Base-by-base conservation (phyloP, 2,888 invertebrate species). In the Phyllotreta striolata region DNA sequence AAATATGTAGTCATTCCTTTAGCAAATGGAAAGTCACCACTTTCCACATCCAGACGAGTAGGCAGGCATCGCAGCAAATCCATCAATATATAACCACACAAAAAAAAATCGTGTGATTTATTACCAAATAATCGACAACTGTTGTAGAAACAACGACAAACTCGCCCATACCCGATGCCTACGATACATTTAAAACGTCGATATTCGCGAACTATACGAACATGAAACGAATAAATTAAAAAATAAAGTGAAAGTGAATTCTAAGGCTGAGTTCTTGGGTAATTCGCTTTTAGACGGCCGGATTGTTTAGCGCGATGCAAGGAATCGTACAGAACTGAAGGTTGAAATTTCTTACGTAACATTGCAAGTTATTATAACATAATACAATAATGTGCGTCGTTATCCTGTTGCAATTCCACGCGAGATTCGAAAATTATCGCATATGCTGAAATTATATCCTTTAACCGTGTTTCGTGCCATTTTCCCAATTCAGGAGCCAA, bases 211-310 rank as follows among this genome's bases (percentile, higher is more conserved):
- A 65, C 57, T 67, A 63, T 67, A 67, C 57, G 64, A 24, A 24
- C 24, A 24, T 24, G 24, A 24, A 24, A 61, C 38, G 64, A 65
- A 65, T 68, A 68, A 60, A 68, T 66, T 67, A 64, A 68, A 64
- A 66, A 66, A 63, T 58, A 62, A 68, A 68, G 68, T 68, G 68
- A 68, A 68, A 68, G 68, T 66, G 62, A 49, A 62, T 61, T 65
- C 54, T 62, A 66, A 66, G 63, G 66, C 60, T 62, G 51, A 62
- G 59, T 35, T 68, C 60, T 68, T 68, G 66, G 54, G 68, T 62
- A 68, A 68, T 64, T 55, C 51, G 63, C 46, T 64, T 24, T 24
- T 61, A 66, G 63, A 67, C 63, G 63, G 57, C 52, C 39, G 52
- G 52, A 52, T 52, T 52, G 52, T 38, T 38, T 52, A 10, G 52